Evolutionary conservation across 2,888 invertebrate genomes (phyloP), one percentile per base, ranked within the genome.

Genomic region (Aspidiotus rigidus): DNA sequence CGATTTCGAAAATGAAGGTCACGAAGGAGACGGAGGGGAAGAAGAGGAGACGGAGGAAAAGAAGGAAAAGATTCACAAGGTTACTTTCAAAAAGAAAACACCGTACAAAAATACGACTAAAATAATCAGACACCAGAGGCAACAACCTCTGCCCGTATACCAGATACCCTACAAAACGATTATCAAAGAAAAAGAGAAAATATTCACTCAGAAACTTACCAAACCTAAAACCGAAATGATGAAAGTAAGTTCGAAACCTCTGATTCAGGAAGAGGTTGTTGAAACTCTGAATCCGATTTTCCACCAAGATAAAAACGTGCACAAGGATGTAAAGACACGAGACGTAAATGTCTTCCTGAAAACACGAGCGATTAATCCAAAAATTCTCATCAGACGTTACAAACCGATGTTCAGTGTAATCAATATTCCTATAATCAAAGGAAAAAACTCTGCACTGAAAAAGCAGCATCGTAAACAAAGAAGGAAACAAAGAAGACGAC

Each of bases 11-110:
- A 56, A 64, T 13, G 57, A 44, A 7, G 66, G 57, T 10, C 44
- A 57, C 6, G 28, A 44, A 7, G n/a, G 56, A 10, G 42, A 28
- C 39, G 57, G 59, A 17, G 66, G 59, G n/a, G 66, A 66, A n/a
- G 66, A 66, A 41, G 66, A 66, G 49, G 66, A 66, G 17, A 57
- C 57, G 1, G 66, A 66, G 15, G 66, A 66, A 17, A 66, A 66
- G n/a, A 59, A 66, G 42, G 66, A 66, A 49, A 66, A 66, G 13
- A 28, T 59, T 5, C 66, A 66, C 59, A 66, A 66, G 17, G 10
- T 66, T 7, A 59, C 49, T 9, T 44, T 66, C 17, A 66, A 66
- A 17, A 66, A 66, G 49, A 66, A 59, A 9, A 41, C 57, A 17
- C 66, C 66, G 5, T 59, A 10, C 39, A 57, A 57, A 9, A 66